Evolutionary conservation across 2,113 vertebrate genomes (phyloP).

Genomic region (Centropus bengalensis): DNA sequence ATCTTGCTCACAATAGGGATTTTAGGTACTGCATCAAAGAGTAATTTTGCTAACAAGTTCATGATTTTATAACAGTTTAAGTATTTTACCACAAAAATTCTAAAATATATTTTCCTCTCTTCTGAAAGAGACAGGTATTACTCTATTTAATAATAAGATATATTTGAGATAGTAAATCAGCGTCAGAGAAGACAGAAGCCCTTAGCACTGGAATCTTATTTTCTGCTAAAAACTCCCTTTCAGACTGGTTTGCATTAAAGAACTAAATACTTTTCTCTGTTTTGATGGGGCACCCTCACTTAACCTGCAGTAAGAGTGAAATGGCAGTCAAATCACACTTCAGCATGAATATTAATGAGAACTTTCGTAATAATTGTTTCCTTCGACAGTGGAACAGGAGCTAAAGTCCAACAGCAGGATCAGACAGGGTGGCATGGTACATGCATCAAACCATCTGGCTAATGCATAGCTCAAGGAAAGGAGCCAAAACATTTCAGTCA

Average conservation of each 20-base stretch:
- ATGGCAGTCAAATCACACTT: constrained; percentile 2
- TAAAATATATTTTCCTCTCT: background rate
- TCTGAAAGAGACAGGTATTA: background rate
- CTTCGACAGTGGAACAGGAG: constrained; percentile 26
- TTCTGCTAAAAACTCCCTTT: background rate
- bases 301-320: constrained; percentile 4
- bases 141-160: background rate
- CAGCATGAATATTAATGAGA: constrained; percentile 29
- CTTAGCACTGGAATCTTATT: background rate
- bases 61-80: background rate
- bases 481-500: constrained; percentile 44
- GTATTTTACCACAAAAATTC: background rate
- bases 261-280: background rate
- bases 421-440: constrained; percentile 22
- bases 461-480: constrained; percentile 54
- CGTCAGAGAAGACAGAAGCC: background rate
- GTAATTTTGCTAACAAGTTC: background rate
- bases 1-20: background rate
- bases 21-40: background rate
- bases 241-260: constrained; percentile 12
- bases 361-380: background rate
- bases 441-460: constrained; percentile 60
- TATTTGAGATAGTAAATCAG: background rate
- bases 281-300: background rate
- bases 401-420: constrained; percentile 38